These are phyloP conservation scores for Zosterops lateralis DNA, from an alignment of 2,113 vertebrate species.

Conservation along the genomic window DNA sequence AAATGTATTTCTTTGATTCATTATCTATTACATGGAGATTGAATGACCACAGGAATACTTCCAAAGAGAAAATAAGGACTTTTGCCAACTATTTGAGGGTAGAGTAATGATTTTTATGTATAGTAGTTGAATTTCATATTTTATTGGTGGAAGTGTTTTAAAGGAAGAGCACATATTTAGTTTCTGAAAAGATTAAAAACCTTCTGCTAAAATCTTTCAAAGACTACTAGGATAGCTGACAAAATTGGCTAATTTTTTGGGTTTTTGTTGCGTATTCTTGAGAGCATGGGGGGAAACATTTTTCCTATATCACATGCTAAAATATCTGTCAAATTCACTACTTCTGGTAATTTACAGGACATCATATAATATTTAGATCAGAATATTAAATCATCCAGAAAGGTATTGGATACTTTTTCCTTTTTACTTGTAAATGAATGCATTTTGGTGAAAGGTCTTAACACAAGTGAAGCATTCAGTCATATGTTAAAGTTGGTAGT, in stretches of 20 bases:
- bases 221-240: not conserved
- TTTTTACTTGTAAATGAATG: not conserved
- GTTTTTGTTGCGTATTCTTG: not conserved
- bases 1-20: not conserved
- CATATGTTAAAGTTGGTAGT: not conserved
- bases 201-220: not conserved
- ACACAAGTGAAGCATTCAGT: not conserved
- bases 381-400: not conserved
- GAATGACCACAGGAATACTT: not conserved
- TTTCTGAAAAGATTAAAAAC: not conserved
- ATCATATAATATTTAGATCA: not conserved
- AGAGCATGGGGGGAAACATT: not conserved
- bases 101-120: not conserved
- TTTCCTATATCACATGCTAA: not conserved
- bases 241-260: not conserved
- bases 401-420: not conserved
- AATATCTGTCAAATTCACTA: not conserved
- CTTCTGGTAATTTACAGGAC: not conserved
- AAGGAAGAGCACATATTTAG: not conserved
- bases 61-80: not conserved
- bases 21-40: not conserved
- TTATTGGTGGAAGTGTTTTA: not conserved
- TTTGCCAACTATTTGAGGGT: not conserved
- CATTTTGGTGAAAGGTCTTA: not conserved
- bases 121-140: not conserved